Base-by-base conservation (phyloP, 2,113 vertebrate species). In the Saguinus imperator region DNA sequence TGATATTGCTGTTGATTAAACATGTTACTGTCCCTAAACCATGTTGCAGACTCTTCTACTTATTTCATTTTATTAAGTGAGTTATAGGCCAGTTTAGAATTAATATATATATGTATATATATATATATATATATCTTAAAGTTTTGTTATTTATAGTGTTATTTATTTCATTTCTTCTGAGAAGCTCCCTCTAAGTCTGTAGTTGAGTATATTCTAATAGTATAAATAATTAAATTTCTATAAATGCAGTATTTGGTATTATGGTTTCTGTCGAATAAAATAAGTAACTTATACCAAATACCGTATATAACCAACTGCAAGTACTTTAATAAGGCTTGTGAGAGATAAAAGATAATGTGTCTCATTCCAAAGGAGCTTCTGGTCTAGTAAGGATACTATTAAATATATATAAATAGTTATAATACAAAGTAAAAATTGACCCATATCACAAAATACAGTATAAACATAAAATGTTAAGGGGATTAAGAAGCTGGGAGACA, bases 1-100 rank as follows among this genome's bases (percentile, higher is more conserved):
- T 97, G 96, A 9, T 83, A 91, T 1, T 57, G 76, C 82, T 14
- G 0, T 92, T 97, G 95, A 96, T 96, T 94, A 98, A 98, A 98
- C 89, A 88, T 86, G 55, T 93, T 35, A 43, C 94, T 97, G 97
- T 96, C 66, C 94, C 87, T 89, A 92, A 88, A 73, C 76, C 77
- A 4, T 93, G 68, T 64, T 89, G 25, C 20, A 61, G 89, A 88
- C 55, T 96, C 37, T 50, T 92, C 68, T 96, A 75, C 85, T 94
- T 94, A 45, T 93, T 89, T 93, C 29, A 70, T 80, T 87, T 83
- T 93, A 61, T 81, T 75, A 70, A 87, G 45, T 25, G 14, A 87
- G 57, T 87, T 87, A 79, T 93, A 89, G 61, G 4, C 6, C 57
- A 85, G 25, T 86, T 77, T 92, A 32, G 68, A 89, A 85, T 52